Evolutionary conservation across 2,113 vertebrate genomes (phyloP).

Genomic region (Meleagris gallopavo): DNA sequence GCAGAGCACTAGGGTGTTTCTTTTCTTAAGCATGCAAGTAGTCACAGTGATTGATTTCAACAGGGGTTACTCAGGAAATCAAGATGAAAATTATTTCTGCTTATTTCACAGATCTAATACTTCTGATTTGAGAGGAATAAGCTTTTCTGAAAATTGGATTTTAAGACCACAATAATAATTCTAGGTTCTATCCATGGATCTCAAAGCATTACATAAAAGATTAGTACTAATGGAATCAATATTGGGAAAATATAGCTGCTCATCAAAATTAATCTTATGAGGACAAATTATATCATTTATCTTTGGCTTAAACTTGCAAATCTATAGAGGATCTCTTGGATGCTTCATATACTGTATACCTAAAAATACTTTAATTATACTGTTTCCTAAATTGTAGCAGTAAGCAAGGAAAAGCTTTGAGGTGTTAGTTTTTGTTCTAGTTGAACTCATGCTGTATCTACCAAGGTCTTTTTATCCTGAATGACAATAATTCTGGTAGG

Average conservation of each 20-base stretch:
- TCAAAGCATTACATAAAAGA: background rate
- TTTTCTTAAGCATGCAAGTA: background rate
- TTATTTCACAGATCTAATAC: constrained; percentile 23
- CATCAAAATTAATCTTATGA: background rate
- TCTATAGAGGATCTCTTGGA: background rate
- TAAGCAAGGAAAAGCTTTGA: background rate
- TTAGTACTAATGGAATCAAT: background rate
- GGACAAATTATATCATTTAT: background rate
- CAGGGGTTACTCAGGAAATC: background rate
- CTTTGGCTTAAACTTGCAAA: background rate
- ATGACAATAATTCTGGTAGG: background rate
- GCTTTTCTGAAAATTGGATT: constrained; percentile 27
- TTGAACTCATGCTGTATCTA: background rate
- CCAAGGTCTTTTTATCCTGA: background rate
- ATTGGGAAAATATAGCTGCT: background rate
- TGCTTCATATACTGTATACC: background rate
- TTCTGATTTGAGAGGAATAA: background rate
- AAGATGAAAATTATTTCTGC: constrained; percentile 13
- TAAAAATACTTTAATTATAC: background rate
- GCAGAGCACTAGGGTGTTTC: background rate
- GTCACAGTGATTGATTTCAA: constrained; percentile 21
- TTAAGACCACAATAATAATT: background rate
- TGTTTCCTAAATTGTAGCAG: background rate
- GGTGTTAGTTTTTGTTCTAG: background rate
- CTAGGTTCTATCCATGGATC: background rate